A percentile compares a stretch with the other conserved stretches of the same genome.
These are phyloP conservation scores for Orchesellides sinensis DNA, from an alignment of 2,888 invertebrate species.

Conservation along the genomic window DNA sequence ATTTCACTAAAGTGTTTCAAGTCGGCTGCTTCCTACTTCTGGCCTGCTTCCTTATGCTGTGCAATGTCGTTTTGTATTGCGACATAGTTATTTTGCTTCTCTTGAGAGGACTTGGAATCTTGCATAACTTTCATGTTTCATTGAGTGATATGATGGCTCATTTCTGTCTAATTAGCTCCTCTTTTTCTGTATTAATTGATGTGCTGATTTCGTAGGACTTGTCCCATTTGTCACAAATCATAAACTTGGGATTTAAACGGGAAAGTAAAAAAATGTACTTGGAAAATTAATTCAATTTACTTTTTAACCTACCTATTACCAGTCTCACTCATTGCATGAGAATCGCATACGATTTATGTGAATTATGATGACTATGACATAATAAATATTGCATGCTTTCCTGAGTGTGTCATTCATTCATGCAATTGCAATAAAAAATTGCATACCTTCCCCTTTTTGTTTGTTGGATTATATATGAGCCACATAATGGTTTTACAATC, in stretches of 20 bases:
- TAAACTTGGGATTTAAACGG: no score
- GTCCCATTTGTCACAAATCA: not conserved
- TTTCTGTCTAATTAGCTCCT: no score
- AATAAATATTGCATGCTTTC: not conserved
- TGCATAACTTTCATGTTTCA: not conserved
- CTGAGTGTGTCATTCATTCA: conserved; percentile 2
- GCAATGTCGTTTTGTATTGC: no score
- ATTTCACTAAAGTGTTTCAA: not conserved
- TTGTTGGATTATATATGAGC: no score
- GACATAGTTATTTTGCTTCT: conserved; percentile 10
- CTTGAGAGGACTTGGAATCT: not conserved
- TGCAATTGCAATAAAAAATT: not conserved
- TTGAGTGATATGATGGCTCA: not conserved
- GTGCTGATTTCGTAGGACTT: not conserved
- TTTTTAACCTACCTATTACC: no score
- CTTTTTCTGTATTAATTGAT: not conserved
- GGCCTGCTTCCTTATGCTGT: not conserved
- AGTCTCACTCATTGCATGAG: no score
- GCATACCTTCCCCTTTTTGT: not conserved
- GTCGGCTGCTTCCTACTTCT: conserved; percentile 18
- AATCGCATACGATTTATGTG: no score
- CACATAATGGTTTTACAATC: no score
- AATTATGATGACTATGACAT: no score
- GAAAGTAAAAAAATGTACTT: not conserved
- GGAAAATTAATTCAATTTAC: no score